Base-by-base conservation (phyloP, 1,140 invertebrate species). In the Musca vetustissima region DNA sequence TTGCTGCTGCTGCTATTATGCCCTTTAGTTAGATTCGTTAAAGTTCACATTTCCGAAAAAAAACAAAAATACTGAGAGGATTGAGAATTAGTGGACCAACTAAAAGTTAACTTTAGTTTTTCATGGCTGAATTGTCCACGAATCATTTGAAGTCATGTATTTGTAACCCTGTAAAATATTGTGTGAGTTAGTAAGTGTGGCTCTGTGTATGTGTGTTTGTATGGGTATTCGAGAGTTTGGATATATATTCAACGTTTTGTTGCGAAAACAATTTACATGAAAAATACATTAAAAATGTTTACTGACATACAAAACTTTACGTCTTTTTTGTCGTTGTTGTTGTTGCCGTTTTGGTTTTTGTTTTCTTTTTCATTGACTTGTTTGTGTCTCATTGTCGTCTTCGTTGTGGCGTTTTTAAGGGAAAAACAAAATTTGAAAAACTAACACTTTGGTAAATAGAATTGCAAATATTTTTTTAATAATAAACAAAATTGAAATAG, bases 201-300 rank as follows among this genome's bases (percentile, higher is more conserved):
- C 8, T 66, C 17, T 9, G 32, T 64, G 14, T 25, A 21, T 52
- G 48, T 66, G 28, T 52, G 32, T 47, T 19, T 64, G 47, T 47
- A 36, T 48, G 61, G 14, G 43, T 50, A 66, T n/a, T 50, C 22
- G 64, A 47, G 28, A 32, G 28, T 32, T 32, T 32, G 28, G 3
- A 32, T 59, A n/a, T n/a, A n/a, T n/a, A n/a, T 59, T 32, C 17
- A 59, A 32, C 25, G 55, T 36, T 61, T 61, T 61, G 57, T 61
- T 61, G 57, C 57, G 57, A 61, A 61, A 61, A 61, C 57, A 61
- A 61, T 61, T 61, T 61, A 61, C 57, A 61, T 61, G 57, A 61
- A 61, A 61, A 61, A 61, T 61, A 61, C 57, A 61, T 61, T 61
- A 61, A 61, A 61, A 61, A 61, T 61, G 57, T 61, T 61, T 61